Conservation (phyloP, 2,113 vertebrate species). For the Atlantisia rogersi region DNA sequence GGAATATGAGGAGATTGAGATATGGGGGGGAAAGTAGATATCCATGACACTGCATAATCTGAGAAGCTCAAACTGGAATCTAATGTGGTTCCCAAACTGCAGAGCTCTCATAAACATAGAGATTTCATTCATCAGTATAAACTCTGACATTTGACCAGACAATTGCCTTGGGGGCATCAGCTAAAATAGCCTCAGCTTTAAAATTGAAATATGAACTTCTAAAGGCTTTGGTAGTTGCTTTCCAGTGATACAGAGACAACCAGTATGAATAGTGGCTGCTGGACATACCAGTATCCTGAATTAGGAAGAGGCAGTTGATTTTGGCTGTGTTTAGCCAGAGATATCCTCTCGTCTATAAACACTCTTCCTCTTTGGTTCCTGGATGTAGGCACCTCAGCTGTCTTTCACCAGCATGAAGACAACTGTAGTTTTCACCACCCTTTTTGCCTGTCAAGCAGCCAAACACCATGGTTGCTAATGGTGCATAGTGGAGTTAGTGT, state of each 20-base stretch:
- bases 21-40: not conserved
- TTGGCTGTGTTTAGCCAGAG: not conserved
- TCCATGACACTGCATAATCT: not conserved
- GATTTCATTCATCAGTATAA: slow-evolving; percentile 55
- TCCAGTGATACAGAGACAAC: not conserved
- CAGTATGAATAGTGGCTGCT: not conserved
- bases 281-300: not conserved
- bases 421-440: not conserved
- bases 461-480: not conserved
- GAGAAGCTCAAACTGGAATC: not conserved
- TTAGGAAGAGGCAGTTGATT: not conserved
- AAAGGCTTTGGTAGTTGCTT: slow-evolving; percentile 30
- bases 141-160: slow-evolving; percentile 60
- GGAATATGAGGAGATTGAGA: not conserved
- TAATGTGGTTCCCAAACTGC: not conserved
- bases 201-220: slow-evolving; percentile 60
- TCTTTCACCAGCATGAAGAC: not conserved
- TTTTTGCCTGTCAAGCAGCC: not conserved
- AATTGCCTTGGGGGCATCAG: slow-evolving; percentile 38
- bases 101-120: slow-evolving; percentile 30
- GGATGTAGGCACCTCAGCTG: not conserved
- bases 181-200: slow-evolving; percentile 61
- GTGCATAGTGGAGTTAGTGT: rapidly evolving
- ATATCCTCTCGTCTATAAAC: not conserved
- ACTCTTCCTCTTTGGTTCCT: not conserved